phyloP scores from a whole-genome alignment of 2,797 vertebrate species.

The Atherinosoma microstoma region DNA sequence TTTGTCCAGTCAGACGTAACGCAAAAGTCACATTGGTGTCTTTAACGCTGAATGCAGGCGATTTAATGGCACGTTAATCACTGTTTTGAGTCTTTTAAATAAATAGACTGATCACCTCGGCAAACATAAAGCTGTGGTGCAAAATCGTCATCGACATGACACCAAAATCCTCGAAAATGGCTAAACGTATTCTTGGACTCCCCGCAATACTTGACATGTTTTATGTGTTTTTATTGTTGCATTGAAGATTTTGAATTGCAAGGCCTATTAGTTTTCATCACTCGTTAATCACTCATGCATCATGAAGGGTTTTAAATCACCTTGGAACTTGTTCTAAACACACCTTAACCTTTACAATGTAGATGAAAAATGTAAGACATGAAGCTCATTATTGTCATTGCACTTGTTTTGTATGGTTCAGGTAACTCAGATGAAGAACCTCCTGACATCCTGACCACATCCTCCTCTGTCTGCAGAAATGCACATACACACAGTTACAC shows the following conservation, averaged over 20 bases:
- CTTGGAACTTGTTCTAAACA: neutral
- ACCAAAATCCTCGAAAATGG: neutral
- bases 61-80: slow-evolving; percentile 44
- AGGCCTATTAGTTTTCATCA: neutral
- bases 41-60: slow-evolving; percentile 29
- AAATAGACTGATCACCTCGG: slow-evolving; percentile 62
- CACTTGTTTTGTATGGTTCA: slow-evolving; percentile 18
- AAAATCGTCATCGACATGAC: neutral
- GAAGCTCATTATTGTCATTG: neutral
- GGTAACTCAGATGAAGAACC: slow-evolving; percentile 27
- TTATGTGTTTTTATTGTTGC: neutral
- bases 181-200: neutral
- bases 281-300: neutral
- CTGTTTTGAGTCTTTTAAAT: slow-evolving; percentile 44
- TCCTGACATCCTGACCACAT: slow-evolving; percentile 52
- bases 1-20: neutral
- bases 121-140: slow-evolving; percentile 25
- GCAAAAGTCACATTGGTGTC: neutral
- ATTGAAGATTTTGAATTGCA: neutral
- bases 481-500: neutral
- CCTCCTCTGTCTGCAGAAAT: slow-evolving; percentile 44
- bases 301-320: neutral
- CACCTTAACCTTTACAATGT: neutral
- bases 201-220: neutral
- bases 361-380: neutral